Base-by-base conservation (phyloP, 2,797 vertebrate species). In the Lacerta viridis region DNA sequence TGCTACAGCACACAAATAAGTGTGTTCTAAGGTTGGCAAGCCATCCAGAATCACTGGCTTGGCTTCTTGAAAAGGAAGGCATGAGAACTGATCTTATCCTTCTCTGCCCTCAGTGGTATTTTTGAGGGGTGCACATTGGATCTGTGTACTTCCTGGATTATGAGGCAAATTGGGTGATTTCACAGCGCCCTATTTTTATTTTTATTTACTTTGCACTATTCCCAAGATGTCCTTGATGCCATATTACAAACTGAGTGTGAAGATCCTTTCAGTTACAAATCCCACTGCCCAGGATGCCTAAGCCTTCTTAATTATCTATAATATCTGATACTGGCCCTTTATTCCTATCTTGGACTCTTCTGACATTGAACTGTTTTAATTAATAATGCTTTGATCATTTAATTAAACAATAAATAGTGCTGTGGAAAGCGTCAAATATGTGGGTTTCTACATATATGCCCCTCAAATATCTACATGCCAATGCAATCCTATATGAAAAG, bases 381-480 rank as follows among this genome's bases (percentile, higher is more conserved):
- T 64, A 68, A 59, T 55, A 33, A 68, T 80, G 7, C 11, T 74
- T 36, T 74, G 20, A 50, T 39, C 9, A 78, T 50, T 3, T 46
- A 68, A 10, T 78, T 64, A 64, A 18, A 27, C 23, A 64, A 5
- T 7, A 64, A 64, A 64, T 39, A 74, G 7, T 74, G 33, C 13
- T 17, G 6, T 87, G 29, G 17, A 36, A 59, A 74, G 25, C 15
- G 8, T 27, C 33, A 55, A 6, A 69, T 59, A n/a, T 27, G 50
- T 55, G 50, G 50, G 50, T 55, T 55, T 4, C 50, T 55, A 15
- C 50, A 55, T 25, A 27, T 17, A 25, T 74, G 17, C 13, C 39
- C 83, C n/a, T 23, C 41, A 86, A 50, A 33, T 74, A 50, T 50
- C 29, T 79, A 41, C 75, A 68, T 69, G 4, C 74, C 86, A 87